These are phyloP conservation scores for Muraenolepis orangiensis DNA, from an alignment of 2,797 vertebrate genomes.

Conservation along the genomic window DNA sequence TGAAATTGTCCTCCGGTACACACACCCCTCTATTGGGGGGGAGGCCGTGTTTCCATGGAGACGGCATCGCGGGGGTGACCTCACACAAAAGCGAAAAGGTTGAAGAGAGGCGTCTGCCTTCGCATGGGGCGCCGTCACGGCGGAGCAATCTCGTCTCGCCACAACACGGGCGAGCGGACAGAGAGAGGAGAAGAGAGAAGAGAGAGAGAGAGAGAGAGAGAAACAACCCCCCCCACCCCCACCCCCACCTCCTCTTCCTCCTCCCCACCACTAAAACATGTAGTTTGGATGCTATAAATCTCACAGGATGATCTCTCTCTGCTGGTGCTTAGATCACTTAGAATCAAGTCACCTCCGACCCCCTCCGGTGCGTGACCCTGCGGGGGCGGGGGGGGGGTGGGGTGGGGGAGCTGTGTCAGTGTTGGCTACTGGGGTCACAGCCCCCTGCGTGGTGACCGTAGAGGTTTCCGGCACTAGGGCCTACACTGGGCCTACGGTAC, in stretches of 20 bases:
- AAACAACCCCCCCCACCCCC: not conserved
- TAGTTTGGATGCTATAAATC: constrained; percentile 74
- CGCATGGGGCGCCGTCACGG: constrained; percentile 76
- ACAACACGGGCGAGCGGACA: constrained; percentile 62
- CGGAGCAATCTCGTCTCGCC: constrained; percentile 79
- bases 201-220: constrained; percentile 59
- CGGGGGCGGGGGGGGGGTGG: not conserved
- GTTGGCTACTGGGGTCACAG: constrained; percentile 63
- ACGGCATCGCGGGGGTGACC: constrained; percentile 80
- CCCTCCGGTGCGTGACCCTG: constrained; percentile 46
- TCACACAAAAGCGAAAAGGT: constrained; percentile 80
- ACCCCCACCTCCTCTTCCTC: too few species aligned
- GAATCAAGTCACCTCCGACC: constrained; percentile 76
- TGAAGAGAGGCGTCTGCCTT: constrained; percentile 76
- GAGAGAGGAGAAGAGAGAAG: constrained; percentile 41
- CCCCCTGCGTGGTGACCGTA: constrained; percentile 54
- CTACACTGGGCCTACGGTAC: too few species aligned
- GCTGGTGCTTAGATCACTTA: constrained; percentile 76
- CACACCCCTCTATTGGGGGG: constrained; percentile 82
- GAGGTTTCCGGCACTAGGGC: constrained; percentile 42
- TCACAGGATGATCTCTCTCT: too few species aligned
- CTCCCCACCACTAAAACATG: constrained; percentile 52
- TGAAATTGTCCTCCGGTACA: constrained; percentile 80
- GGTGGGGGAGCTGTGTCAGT: constrained; percentile 51
- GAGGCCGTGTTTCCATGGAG: constrained; percentile 79